These are phyloP conservation scores for Telmatherina bonti DNA, from an alignment of 2,797 vertebrate species.

Conservation along the genomic window DNA sequence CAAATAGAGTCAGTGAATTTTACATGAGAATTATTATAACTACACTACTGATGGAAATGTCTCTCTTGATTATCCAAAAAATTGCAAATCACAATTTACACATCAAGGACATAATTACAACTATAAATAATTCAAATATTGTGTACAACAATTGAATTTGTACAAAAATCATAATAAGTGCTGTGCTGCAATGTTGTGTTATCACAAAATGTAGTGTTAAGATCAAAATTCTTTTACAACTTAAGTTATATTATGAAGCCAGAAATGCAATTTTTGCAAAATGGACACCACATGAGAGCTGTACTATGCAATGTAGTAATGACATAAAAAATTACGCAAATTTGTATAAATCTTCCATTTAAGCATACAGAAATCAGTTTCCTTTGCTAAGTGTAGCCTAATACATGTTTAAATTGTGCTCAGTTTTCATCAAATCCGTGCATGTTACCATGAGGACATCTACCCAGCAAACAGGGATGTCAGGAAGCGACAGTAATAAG, in stretches of 20 bases:
- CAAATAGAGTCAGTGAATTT: conserved; percentile 1
- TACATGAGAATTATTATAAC: conserved; percentile 13
- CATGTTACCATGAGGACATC: not conserved
- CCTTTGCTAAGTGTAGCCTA: not conserved
- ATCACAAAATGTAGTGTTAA: not conserved
- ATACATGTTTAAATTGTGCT: not conserved
- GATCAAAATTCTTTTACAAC: not conserved
- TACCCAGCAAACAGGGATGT: not conserved
- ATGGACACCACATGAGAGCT: not conserved
- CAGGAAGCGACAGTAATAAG: not conserved
- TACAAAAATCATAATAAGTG: not conserved
- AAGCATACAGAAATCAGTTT: not conserved
- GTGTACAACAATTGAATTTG: not conserved
- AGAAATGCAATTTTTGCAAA: not conserved
- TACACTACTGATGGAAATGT: too few relatives aligned
- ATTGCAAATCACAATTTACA: conserved; percentile 16
- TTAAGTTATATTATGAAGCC: not conserved
- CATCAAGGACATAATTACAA: conserved; percentile 5
- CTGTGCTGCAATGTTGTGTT: not conserved
- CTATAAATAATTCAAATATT: conserved; percentile 1
- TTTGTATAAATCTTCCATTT: not conserved
- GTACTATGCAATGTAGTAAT: too few relatives aligned
- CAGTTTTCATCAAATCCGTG: not conserved
- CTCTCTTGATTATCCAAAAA: conserved; percentile 9
- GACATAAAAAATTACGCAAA: too few relatives aligned